phyloP scores from a whole-genome alignment of 1,140 invertebrate genomes.

The Linepithema humile region DNA sequence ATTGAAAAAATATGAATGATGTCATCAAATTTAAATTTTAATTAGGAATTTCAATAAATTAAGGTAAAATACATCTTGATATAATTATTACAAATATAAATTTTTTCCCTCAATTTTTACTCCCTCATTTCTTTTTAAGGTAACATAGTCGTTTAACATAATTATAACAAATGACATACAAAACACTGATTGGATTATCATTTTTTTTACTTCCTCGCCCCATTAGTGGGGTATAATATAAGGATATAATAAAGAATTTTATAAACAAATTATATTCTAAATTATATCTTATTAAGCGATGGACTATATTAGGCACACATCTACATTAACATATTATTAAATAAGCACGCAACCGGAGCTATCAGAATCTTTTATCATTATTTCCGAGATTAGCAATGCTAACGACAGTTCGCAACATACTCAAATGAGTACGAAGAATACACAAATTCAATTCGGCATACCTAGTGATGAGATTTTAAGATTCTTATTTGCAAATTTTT shows the following conservation, averaged over 20 bases:
- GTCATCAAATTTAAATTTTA: too few relatives aligned
- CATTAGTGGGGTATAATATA: not conserved
- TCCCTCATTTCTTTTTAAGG: too few relatives aligned
- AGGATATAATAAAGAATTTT: conserved; percentile 6
- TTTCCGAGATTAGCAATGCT: not conserved
- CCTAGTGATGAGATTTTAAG: too few relatives aligned
- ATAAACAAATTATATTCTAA: conserved; percentile 42
- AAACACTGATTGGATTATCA: not conserved
- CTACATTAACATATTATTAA: conserved; percentile 61
- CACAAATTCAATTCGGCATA: conserved; percentile 17
- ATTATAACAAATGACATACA: too few relatives aligned
- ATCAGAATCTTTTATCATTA: conserved; percentile 36
- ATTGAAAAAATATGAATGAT: conserved; percentile 62
- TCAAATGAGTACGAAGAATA: not conserved
- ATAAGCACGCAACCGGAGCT: conserved; percentile 52
- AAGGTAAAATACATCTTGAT: too few relatives aligned
- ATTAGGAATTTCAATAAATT: too few relatives aligned
- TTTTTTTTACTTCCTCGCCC: not conserved
- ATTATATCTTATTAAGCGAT: conserved; percentile 59
- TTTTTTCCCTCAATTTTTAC: too few relatives aligned
- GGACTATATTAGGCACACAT: conserved; percentile 50
- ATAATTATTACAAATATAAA: too few relatives aligned
- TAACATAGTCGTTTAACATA: too few relatives aligned
- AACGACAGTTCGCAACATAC: conserved; percentile 21
- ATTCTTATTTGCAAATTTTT: too few relatives aligned